phyloP scores from a whole-genome alignment of 1,140 invertebrate genomes.

The Eupeodes corollae region DNA sequence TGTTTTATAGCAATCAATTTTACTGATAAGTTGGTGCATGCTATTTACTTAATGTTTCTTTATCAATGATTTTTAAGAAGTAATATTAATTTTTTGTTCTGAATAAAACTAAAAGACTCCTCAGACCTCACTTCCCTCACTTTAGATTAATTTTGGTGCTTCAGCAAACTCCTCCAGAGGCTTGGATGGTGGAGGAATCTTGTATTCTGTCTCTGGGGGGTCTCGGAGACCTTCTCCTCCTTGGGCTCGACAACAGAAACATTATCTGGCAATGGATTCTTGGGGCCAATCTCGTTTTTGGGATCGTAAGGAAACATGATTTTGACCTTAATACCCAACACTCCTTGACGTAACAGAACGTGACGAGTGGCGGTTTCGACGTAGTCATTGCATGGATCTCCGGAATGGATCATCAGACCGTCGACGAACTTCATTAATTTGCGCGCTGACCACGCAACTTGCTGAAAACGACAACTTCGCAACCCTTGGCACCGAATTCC shows the following conservation, averaged over 20 bases:
- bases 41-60: too few species aligned
- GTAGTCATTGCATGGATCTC: constrained; percentile 96
- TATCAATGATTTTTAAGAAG: too few species aligned
- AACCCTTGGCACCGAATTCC: constrained; percentile 94
- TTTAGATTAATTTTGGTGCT: constrained; percentile 30
- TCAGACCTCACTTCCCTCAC: not conserved
- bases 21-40: too few species aligned
- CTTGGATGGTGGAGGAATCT: constrained; percentile 32
- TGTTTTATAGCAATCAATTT: too few species aligned
- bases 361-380: constrained; percentile 96
- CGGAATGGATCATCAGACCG: constrained; percentile 99
- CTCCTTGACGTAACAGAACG: constrained; percentile 93
- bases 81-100: too few species aligned
- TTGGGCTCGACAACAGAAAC: constrained; percentile 92
- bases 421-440: constrained; percentile 99
- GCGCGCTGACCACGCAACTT: constrained; percentile 98
- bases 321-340: constrained; percentile 90
- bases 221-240: constrained; percentile 53
- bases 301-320: constrained; percentile 99
- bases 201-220: constrained; percentile 37
- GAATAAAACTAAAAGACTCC: too few species aligned
- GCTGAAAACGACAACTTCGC: constrained; percentile 97
- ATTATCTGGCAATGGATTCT: constrained; percentile 93
- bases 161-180: constrained; percentile 29
- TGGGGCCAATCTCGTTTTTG: constrained; percentile 93